Percentiles rank a stretch among this genome's conserved stretches.
These are phyloP conservation scores for Tamandua tetradactyla DNA, from an alignment of 2,797 vertebrate species.

Conservation along the genomic window DNA sequence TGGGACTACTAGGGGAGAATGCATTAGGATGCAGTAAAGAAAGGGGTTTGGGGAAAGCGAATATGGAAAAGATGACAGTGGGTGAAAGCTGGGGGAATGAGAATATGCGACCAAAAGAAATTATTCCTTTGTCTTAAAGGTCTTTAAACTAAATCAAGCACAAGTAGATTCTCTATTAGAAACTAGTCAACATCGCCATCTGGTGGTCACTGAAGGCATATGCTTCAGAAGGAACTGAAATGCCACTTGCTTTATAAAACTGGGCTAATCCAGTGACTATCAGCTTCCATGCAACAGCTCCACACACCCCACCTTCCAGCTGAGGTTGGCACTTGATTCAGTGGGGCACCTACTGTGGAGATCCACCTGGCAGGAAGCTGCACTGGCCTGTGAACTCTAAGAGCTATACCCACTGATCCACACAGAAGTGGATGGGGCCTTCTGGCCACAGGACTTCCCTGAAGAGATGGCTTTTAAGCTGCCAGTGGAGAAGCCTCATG, in stretches of 20 bases:
- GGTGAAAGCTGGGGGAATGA: not conserved
- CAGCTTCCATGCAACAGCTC: not conserved
- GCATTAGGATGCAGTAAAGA: not conserved
- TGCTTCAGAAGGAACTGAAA: not conserved
- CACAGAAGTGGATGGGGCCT: not conserved
- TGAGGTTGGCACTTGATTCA: not conserved
- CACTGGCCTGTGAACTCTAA: not conserved
- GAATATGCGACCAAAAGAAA: not conserved
- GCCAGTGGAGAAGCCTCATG: not conserved
- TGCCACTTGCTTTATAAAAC: not conserved
- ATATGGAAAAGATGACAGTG: not conserved
- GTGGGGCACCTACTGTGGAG: not conserved
- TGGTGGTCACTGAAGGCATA: not conserved
- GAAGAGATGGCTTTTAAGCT: not conserved
- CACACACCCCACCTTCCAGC: not conserved
- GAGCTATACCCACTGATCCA: not conserved
- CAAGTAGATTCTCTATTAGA: not conserved
- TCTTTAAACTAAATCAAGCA: not conserved
- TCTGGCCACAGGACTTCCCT: not conserved
- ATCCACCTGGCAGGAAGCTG: not conserved
- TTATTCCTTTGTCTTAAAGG: not conserved
- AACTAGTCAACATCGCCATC: conserved; percentile 29
- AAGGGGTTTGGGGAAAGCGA: not conserved
- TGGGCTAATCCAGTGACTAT: too few species aligned
- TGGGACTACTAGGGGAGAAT: not conserved